phyloP scores from a whole-genome alignment of 2,113 vertebrate genomes.

The Aegithalos caudatus region DNA sequence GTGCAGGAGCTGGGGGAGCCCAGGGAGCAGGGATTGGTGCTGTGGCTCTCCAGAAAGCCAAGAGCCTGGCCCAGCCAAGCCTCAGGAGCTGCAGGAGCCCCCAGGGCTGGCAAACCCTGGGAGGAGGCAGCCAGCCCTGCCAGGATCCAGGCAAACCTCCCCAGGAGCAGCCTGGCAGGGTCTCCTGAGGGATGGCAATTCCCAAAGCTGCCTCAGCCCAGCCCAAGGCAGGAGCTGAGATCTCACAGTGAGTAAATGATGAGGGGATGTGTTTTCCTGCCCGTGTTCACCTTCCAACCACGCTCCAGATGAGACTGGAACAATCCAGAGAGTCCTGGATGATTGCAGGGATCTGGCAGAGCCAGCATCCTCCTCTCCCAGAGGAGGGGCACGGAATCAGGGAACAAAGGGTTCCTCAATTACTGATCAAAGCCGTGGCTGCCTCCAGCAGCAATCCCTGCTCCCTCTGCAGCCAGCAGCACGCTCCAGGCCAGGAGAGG shows the following conservation, averaged over 20 bases:
- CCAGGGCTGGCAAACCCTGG: background rate
- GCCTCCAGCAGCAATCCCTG: background rate
- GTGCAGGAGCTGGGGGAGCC: background rate
- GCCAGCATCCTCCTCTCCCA: background rate
- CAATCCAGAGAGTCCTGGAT: background rate
- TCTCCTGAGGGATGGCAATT: background rate
- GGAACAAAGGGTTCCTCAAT: background rate
- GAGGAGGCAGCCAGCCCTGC: background rate
- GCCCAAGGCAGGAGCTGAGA: background rate
- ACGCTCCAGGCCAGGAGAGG: background rate
- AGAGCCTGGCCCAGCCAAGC: background rate
- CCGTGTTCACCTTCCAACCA: background rate
- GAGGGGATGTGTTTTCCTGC: too few species aligned
- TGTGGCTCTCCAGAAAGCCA: background rate
- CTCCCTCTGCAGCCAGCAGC: background rate
- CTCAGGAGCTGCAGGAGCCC: background rate
- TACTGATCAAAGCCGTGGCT: background rate
- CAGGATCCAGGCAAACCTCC: background rate
- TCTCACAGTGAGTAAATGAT: background rate
- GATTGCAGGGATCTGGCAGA: background rate
- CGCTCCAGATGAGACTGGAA: background rate
- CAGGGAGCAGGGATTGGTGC: background rate
- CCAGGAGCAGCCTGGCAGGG: background rate
- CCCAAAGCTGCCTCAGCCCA: background rate
- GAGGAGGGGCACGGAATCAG: background rate